Evolutionary conservation across 1,140 invertebrate genomes (phyloP).

Genomic region (Rhyzopertha dominica): DNA sequence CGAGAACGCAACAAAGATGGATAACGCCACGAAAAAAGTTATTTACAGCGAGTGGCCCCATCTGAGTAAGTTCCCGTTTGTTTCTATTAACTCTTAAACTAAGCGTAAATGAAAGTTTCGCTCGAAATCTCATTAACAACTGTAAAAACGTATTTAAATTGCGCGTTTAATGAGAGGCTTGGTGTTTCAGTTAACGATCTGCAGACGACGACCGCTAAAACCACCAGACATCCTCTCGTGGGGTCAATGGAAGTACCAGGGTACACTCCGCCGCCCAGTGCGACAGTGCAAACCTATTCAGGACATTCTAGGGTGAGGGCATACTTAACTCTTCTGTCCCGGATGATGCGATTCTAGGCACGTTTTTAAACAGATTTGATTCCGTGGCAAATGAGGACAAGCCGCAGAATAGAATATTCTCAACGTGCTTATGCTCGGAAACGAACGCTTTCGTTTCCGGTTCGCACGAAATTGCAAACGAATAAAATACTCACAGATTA

Average conservation of each 20-base stretch:
- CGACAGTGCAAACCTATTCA: conserved; percentile 47
- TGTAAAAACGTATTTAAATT: conserved; percentile 12
- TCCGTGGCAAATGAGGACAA: no score
- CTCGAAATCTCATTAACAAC: not conserved
- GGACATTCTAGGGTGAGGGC: conserved; percentile 55
- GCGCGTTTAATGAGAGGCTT: conserved; percentile 11
- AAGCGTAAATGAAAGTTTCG: not conserved
- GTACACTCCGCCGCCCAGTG: conserved; percentile 44
- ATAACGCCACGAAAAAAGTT: conserved; percentile 42
- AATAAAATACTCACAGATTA: no score
- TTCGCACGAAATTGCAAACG: no score
- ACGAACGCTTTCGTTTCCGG: no score
- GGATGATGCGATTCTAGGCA: no score
- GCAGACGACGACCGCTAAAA: conserved; percentile 40
- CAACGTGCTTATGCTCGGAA: no score
- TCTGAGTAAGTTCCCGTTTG: conserved; percentile 48
- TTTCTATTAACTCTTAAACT: conserved; percentile 7
- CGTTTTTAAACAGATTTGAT: no score
- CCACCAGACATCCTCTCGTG: conserved; percentile 42
- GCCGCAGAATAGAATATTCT: no score
- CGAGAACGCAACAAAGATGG: conserved; percentile 38
- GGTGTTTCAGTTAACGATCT: conserved; percentile 54
- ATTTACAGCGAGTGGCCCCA: conserved; percentile 51
- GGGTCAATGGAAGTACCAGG: conserved; percentile 48
- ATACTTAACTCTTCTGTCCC: no score